phyloP scores from a whole-genome alignment of 2,797 vertebrate genomes.

The Halcyon chelicuti region DNA sequence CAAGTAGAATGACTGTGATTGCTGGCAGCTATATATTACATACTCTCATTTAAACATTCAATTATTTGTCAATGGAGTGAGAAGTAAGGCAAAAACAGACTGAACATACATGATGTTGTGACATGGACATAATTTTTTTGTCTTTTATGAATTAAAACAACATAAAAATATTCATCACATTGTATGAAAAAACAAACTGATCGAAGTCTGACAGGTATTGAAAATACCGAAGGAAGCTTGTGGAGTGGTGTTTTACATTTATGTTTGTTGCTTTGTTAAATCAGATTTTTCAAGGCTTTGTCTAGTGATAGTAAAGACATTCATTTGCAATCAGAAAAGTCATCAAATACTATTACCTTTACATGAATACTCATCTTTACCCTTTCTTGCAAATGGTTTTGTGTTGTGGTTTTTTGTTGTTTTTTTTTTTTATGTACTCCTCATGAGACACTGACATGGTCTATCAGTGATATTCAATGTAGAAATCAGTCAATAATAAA shows the following conservation, averaged over 20 bases:
- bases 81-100: background rate
- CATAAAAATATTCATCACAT: background rate
- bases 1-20: background rate
- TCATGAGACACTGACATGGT: background rate
- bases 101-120: background rate
- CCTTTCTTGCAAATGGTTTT: background rate
- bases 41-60: background rate
- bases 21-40: background rate
- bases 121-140: background rate
- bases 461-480: background rate
- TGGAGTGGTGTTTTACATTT: background rate
- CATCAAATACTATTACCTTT: background rate
- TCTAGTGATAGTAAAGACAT: background rate
- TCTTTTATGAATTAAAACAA: background rate
- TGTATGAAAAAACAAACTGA: background rate
- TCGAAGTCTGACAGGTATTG: background rate
- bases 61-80: background rate
- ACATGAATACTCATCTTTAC: background rate
- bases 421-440: background rate
- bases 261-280: background rate
- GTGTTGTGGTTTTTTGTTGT: fast-evolving
- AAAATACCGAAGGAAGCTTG: background rate
- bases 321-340: background rate
- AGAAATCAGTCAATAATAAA: background rate
- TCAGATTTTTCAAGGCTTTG: background rate